Evolutionary conservation across 2,888 invertebrate species (phyloP), one percentile per base, ranked within the genome.

Genomic region (Eupithecia subfuscata): DNA sequence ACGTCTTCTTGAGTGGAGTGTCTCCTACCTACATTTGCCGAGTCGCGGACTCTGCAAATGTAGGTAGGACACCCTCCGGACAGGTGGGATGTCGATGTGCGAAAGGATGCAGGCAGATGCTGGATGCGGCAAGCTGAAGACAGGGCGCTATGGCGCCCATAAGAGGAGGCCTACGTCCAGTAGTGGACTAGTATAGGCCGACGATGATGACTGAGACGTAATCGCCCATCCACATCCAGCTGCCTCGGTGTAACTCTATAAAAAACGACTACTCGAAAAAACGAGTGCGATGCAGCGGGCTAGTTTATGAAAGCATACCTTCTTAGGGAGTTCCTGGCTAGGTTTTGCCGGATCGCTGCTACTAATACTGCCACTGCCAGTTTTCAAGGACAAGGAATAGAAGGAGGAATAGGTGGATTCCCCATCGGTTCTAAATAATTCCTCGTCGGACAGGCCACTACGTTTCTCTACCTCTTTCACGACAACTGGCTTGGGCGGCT

Each of bases 371-470:
- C 91, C 90, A 0, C 91, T 96, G 73, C 97, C 97, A 0, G 96
- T 97, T 89, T 96, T 96, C 71, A 97, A 95, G 84, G 97, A 96
- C 0, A 97, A 97, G 0, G 97, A 97, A 87, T 96, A 96, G 82
- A 96, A 96, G 0, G 96, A 97, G 0, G 97, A 94, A 78, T 89
- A 97, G 85, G 96, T 96, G 52, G 96, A 96, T 72, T 90, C 93
- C 9, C 86, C 93, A 25, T 94, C 94, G 2, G 92, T 93, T 69
- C 83, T 89, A 45, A 91, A 90, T 0, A 83, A 75, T 0, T 81
- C 78, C 2, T 87, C 90, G 2, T 90, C 90, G 45, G 37, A 65
- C 68, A 81, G 84, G 22, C n/a, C 67, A 9, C 22, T 56, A 12
- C 22, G 6, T 14, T 25, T 60, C 25, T 25, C 22, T 14, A 11